phyloP scores from a whole-genome alignment of 2,888 invertebrate species.

The Standfussiana lucernea region DNA sequence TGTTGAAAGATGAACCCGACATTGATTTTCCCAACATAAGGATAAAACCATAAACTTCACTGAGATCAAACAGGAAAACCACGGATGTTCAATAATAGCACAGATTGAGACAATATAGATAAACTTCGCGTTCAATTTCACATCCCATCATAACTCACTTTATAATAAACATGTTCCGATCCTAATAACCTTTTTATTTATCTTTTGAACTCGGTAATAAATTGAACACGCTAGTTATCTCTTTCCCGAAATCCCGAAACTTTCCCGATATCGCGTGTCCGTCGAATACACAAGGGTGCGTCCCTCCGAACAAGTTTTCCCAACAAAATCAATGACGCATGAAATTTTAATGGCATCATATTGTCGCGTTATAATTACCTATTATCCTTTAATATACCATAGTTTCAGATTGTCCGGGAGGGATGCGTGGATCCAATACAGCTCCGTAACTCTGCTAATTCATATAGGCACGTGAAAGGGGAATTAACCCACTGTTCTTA shows the following conservation, averaged over 20 bases:
- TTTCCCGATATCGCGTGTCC: slow-evolving; percentile 47
- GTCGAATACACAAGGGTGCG: slow-evolving; percentile 46
- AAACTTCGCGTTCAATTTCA: slow-evolving; percentile 50
- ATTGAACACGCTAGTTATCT: slow-evolving; percentile 54
- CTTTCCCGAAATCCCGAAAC: slow-evolving; percentile 29
- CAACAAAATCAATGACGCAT: slow-evolving; percentile 43
- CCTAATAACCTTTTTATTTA: slow-evolving; percentile 59
- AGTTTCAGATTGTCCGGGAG: slow-evolving; percentile 74
- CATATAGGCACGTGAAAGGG: slow-evolving; percentile 87
- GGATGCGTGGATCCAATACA: slow-evolving; percentile 74
- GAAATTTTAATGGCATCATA: slow-evolving; percentile 52
- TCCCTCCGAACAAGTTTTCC: slow-evolving; percentile 24
- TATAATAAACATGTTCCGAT: slow-evolving; percentile 53
- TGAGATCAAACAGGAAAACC: slow-evolving; percentile 17
- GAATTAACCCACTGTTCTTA: slow-evolving; percentile 89
- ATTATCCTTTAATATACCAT: slow-evolving; percentile 53
- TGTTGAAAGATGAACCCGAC: neutral
- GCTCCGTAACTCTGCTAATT: slow-evolving; percentile 84
- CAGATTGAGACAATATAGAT: slow-evolving; percentile 26
- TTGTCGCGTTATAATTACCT: slow-evolving; percentile 32
- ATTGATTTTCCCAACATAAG: neutral
- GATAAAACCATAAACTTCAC: slow-evolving; percentile 12
- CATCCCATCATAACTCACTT: slow-evolving; percentile 42
- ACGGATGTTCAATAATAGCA: neutral
- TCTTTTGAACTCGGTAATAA: slow-evolving; percentile 53